phyloP scores from a whole-genome alignment of 2,113 vertebrate species.

The Rhea pennata region DNA sequence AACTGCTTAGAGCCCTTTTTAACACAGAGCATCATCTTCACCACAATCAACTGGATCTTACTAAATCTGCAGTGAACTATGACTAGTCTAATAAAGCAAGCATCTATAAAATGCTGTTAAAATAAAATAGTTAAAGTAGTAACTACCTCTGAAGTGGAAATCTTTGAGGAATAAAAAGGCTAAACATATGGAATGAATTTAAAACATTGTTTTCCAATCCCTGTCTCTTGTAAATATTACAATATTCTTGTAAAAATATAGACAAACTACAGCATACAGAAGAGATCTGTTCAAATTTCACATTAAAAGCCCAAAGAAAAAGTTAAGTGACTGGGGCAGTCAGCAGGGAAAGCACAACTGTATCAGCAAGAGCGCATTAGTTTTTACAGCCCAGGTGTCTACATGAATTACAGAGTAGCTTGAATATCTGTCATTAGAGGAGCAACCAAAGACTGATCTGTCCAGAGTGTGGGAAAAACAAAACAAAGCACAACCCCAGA shows the following conservation, averaged over 20 bases:
- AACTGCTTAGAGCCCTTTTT: background rate
- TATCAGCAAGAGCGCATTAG: background rate
- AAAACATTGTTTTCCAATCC: background rate
- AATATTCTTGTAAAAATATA: slow-evolving; percentile 22
- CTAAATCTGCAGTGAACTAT: background rate
- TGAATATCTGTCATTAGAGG: slow-evolving; percentile 30
- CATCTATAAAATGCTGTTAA: slow-evolving; percentile 44
- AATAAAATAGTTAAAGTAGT: slow-evolving; percentile 15
- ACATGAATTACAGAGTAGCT: slow-evolving; percentile 32
- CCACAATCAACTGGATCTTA: background rate
- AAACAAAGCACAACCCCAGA: slow-evolving; percentile 14
- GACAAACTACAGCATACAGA: slow-evolving; percentile 32
- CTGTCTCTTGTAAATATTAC: slow-evolving; percentile 24
- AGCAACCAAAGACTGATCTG: slow-evolving; percentile 33
- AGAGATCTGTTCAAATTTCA: slow-evolving; percentile 40
- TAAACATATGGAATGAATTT: slow-evolving; percentile 44
- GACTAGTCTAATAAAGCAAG: background rate
- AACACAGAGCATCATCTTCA: background rate
- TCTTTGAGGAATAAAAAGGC: background rate
- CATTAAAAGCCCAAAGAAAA: slow-evolving; percentile 48
- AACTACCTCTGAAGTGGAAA: background rate
- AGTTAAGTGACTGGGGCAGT: background rate
- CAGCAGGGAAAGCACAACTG: background rate
- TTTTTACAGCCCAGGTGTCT: slow-evolving; percentile 51
- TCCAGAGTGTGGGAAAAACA: slow-evolving; percentile 12